Conservation (phyloP, 2,888 invertebrate species). For the Drosophila eohydei region DNA sequence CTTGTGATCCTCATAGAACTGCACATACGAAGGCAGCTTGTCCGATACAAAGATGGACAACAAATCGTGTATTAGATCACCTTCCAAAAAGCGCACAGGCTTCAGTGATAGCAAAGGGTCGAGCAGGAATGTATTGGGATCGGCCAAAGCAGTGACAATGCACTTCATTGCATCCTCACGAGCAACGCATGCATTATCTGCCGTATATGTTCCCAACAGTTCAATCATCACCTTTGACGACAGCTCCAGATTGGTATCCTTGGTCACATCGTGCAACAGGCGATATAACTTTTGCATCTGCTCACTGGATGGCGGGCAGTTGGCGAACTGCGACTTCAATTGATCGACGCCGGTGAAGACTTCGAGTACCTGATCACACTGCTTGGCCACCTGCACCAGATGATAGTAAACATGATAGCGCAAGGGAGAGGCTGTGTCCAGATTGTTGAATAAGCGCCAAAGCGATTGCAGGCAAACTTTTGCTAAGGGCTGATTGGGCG, state of each 20-base stretch:
- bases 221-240: slow-evolving; percentile 99
- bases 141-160: slow-evolving; percentile 97
- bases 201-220: slow-evolving; percentile 97
- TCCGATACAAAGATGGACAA: slow-evolving; percentile 97
- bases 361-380: slow-evolving; percentile 93
- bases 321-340: slow-evolving; percentile 91
- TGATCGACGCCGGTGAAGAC: slow-evolving; percentile 94
- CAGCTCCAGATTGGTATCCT: slow-evolving; percentile 94
- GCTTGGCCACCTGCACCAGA: slow-evolving; percentile 94
- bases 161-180: slow-evolving; percentile 98
- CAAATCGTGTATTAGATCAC: slow-evolving; percentile 97
- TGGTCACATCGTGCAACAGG: slow-evolving; percentile 94
- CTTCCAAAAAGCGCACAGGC: slow-evolving; percentile 97
- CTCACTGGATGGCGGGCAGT: slow-evolving; percentile 93
- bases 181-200: slow-evolving; percentile 98
- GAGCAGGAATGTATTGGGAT: slow-evolving; percentile 97
- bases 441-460: slow-evolving; percentile 96
- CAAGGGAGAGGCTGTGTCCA: slow-evolving; percentile 93
- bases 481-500: slow-evolving; percentile 92
- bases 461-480: slow-evolving; percentile 93
- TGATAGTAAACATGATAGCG: slow-evolving; percentile 97
- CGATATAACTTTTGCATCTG: slow-evolving; percentile 96
- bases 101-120: slow-evolving; percentile 97
- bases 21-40: slow-evolving; percentile 95
- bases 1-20: slow-evolving; percentile 96